phyloP scores from a whole-genome alignment of 2,888 invertebrate genomes.

The Arctia plantaginis region DNA sequence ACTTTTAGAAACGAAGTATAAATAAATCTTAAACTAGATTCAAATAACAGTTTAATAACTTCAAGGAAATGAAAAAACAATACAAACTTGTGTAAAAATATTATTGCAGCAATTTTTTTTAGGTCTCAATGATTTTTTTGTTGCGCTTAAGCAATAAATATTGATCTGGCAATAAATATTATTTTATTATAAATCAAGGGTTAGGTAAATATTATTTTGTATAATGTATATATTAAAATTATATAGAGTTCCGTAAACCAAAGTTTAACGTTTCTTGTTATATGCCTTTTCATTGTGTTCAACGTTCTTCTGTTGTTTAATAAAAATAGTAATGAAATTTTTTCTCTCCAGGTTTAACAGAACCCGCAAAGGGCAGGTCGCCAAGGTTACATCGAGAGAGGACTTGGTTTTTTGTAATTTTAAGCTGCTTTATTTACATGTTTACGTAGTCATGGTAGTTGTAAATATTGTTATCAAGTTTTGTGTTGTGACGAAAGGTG shows the following conservation, averaged over 20 bases:
- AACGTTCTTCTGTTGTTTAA: neutral
- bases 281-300: neutral
- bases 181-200: neutral
- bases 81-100: too few relatives aligned
- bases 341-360: constrained; percentile 74
- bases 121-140: neutral
- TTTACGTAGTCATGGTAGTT: constrained; percentile 69
- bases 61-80: too few relatives aligned
- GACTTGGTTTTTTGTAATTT: constrained; percentile 61
- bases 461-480: constrained; percentile 51
- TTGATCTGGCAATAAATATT: too few relatives aligned
- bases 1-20: too few relatives aligned
- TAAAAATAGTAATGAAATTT: neutral
- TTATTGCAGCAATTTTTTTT: neutral
- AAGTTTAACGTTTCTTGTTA: too few relatives aligned
- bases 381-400: constrained; percentile 57
- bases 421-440: constrained; percentile 67
- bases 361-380: constrained; percentile 75
- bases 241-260: too few relatives aligned
- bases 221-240: neutral
- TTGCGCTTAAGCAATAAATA: too few relatives aligned
- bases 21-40: too few relatives aligned
- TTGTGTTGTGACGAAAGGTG: constrained; percentile 47
- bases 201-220: neutral
- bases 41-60: too few relatives aligned